Evolutionary conservation across 2,113 vertebrate genomes (phyloP).

Genomic region (Anarhynchus alexandrinus): DNA sequence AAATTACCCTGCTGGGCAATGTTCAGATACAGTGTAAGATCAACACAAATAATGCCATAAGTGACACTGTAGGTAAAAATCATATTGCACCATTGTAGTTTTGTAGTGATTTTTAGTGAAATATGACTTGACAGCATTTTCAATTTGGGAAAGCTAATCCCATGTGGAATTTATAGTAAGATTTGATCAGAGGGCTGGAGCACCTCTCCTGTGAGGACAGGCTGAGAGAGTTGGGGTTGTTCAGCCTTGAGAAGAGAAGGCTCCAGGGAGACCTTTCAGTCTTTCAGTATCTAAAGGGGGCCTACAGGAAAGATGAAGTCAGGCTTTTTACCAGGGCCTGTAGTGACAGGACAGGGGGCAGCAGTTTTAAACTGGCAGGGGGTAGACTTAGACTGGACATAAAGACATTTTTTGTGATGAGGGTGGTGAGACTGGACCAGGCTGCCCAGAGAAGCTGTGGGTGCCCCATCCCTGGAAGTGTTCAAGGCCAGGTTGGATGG

Average conservation of each 20-base stretch:
- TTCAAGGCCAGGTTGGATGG: not conserved
- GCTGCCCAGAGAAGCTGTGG: not conserved
- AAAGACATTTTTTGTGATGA: accelerated
- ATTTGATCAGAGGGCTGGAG: not conserved
- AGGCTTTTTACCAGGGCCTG: not conserved
- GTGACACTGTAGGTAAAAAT: not conserved
- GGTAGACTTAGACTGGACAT: accelerated
- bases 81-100: not conserved
- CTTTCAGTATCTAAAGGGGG: not conserved
- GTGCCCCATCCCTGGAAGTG: not conserved
- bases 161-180: not conserved
- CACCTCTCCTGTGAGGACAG: not conserved
- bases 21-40: not conserved
- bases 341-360: not conserved
- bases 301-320: not conserved
- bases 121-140: not conserved
- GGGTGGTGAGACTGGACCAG: not conserved
- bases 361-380: not conserved
- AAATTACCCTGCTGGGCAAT: not conserved
- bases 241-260: not conserved
- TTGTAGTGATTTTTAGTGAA: not conserved
- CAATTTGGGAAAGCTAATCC: not conserved
- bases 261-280: accelerated
- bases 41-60: not conserved
- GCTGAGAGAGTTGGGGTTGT: not conserved